A percentile compares a stretch with the other conserved stretches of the same genome.
These are phyloP conservation scores for Meloidogyne chitwoodi DNA, from an alignment of 1,140 invertebrate species.

Conservation along the genomic window DNA sequence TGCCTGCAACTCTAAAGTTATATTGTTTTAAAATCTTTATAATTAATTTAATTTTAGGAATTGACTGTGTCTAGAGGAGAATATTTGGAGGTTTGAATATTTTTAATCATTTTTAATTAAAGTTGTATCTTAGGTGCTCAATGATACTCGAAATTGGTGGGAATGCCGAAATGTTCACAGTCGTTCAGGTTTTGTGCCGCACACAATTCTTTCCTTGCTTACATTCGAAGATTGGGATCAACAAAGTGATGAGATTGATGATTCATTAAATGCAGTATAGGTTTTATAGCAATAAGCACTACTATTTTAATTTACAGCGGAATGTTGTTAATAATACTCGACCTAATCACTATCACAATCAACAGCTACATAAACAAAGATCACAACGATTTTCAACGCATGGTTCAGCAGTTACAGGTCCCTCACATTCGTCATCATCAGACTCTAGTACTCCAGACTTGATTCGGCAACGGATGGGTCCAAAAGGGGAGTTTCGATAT, in stretches of 20 bases:
- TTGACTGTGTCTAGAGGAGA: slow-evolving; percentile 89
- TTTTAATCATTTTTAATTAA: background rate
- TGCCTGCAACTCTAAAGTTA: slow-evolving; percentile 7
- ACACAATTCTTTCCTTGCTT: slow-evolving; percentile 77
- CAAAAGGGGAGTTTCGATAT: slow-evolving; percentile 91
- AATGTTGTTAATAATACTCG: background rate
- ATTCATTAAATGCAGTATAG: background rate
- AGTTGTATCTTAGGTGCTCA: too few species aligned
- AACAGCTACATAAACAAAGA: background rate
- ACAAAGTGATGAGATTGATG: slow-evolving; percentile 1
- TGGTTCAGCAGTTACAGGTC: background rate
- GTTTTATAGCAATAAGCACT: too few species aligned
- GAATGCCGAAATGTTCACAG: slow-evolving; percentile 75
- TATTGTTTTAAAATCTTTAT: background rate
- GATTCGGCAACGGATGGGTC: slow-evolving; percentile 72
- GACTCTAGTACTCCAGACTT: slow-evolving; percentile 54
- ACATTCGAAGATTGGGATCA: background rate
- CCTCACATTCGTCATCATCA: background rate
- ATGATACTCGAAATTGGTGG: slow-evolving; percentile 96
- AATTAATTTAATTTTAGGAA: slow-evolving; percentile 67
- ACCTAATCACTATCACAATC: background rate
- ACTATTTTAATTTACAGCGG: background rate
- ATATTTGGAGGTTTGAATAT: slow-evolving; percentile 73
- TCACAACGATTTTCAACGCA: background rate
- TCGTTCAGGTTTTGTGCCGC: slow-evolving; percentile 76